phyloP scores from a whole-genome alignment of 2,113 vertebrate species.

The Cryptomyrus ogoouensis region DNA sequence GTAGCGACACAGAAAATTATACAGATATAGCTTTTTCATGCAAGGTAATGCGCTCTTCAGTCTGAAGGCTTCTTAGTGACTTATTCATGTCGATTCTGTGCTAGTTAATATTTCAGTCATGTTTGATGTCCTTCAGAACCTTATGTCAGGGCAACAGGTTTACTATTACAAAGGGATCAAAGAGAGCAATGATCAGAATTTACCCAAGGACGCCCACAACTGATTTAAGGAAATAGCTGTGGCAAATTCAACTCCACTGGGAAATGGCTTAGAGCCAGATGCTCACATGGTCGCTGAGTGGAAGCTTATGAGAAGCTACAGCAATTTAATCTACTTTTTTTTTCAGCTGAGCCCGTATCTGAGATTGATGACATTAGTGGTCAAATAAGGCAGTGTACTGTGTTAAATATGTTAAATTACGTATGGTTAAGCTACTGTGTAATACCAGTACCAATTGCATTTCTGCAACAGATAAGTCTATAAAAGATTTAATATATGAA shows the following conservation, averaged over 20 bases:
- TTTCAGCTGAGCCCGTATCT: not conserved
- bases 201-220: constrained; percentile 36
- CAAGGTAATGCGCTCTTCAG: not conserved
- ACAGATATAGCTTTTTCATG: not conserved
- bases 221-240: constrained; percentile 45
- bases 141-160: not conserved
- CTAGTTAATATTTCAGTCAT: constrained; percentile 31
- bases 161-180: constrained; percentile 17
- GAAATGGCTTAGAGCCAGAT: constrained; percentile 33
- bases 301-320: constrained; percentile 32
- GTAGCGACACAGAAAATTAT: not conserved
- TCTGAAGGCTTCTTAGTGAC: not conserved
- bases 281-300: constrained; percentile 27
- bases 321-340: constrained; percentile 14
- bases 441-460: not conserved
- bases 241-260: constrained; percentile 28
- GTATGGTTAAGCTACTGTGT: not conserved
- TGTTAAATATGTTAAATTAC: not conserved
- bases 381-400: not conserved
- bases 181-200: constrained; percentile 19
- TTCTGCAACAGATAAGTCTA: not conserved
- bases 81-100: constrained; percentile 9
- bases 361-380: not conserved
- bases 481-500: not conserved
- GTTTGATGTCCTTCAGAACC: not conserved